phyloP scores from a whole-genome alignment of 2,888 invertebrate genomes.

The Macroteleia sp. region DNA sequence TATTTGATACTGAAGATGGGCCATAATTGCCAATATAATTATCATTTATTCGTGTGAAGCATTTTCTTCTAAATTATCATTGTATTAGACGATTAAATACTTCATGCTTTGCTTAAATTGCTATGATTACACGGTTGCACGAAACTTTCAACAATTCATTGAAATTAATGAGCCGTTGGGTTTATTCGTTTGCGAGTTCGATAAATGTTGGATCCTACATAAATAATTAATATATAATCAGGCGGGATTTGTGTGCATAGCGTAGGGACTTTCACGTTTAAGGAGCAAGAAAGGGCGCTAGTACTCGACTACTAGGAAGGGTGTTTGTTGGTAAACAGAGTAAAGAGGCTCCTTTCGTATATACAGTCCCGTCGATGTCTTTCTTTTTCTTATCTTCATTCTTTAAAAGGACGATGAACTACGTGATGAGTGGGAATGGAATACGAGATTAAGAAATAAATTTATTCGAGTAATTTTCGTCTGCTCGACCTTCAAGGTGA shows the following conservation, averaged over 20 bases:
- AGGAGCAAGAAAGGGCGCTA: slow-evolving; percentile 75
- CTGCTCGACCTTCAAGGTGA: slow-evolving; percentile 36
- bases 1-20: background rate
- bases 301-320: slow-evolving; percentile 74
- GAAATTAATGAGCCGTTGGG: slow-evolving; percentile 74
- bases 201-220: slow-evolving; percentile 74
- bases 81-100: slow-evolving; percentile 37
- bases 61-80: slow-evolving; percentile 19
- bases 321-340: slow-evolving; percentile 80
- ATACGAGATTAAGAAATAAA: slow-evolving; percentile 18
- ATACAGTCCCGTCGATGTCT: slow-evolving; percentile 66
- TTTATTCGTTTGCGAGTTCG: slow-evolving; percentile 34
- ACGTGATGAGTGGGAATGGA: slow-evolving; percentile 6
- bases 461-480: slow-evolving; percentile 16
- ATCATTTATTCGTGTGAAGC: slow-evolving; percentile 14
- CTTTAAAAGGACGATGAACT: slow-evolving; percentile 33
- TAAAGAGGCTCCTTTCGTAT: slow-evolving; percentile 75
- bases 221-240: slow-evolving; percentile 83
- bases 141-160: slow-evolving; percentile 70
- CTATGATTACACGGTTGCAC: slow-evolving; percentile 34
- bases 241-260: slow-evolving; percentile 73
- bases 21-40: slow-evolving; percentile 70
- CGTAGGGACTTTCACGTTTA: slow-evolving; percentile 67
- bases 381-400: slow-evolving; percentile 54
- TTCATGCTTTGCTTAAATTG: slow-evolving; percentile 12